These are phyloP conservation scores for Clarias magur DNA, from an alignment of 2,113 vertebrate genomes.

Conservation along the genomic window DNA sequence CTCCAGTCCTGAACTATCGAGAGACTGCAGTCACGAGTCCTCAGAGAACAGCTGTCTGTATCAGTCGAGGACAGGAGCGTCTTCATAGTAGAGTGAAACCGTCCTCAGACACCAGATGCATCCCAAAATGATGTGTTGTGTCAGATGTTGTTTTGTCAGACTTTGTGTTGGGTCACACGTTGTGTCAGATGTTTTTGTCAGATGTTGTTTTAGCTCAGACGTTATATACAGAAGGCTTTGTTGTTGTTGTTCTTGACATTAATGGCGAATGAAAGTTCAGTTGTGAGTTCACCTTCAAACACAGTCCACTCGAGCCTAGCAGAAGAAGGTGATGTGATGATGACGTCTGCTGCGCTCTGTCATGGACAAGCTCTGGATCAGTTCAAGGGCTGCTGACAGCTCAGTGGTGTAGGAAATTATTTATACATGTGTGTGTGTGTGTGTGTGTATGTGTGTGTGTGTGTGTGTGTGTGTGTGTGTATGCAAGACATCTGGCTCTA, in stretches of 20 bases:
- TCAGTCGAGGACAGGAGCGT: no score
- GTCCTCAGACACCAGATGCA: no score
- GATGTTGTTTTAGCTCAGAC: no score
- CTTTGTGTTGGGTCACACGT: no score
- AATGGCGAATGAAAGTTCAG: background rate
- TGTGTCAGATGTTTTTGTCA: no score
- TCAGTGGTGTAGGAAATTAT: constrained; percentile 12
- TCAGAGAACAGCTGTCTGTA: no score
- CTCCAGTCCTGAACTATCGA: no score
- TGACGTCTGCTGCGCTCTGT: background rate
- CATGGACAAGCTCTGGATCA: constrained; percentile 57
- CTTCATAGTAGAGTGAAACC: no score
- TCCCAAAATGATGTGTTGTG: no score
- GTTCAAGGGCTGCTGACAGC: constrained; percentile 38
- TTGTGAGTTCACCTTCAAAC: background rate
- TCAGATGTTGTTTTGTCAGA: no score
- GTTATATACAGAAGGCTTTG: background rate
- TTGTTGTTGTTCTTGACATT: background rate
- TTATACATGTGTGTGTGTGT: constrained; percentile 7
- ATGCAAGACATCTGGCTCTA: constrained; percentile 62
- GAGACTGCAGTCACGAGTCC: no score
- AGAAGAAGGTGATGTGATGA: background rate
- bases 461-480: background rate
- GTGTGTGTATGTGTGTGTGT: no score
- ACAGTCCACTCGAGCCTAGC: background rate